Conservation (phyloP, 2,888 invertebrate genomes). For the Dynastes grantii region DNA sequence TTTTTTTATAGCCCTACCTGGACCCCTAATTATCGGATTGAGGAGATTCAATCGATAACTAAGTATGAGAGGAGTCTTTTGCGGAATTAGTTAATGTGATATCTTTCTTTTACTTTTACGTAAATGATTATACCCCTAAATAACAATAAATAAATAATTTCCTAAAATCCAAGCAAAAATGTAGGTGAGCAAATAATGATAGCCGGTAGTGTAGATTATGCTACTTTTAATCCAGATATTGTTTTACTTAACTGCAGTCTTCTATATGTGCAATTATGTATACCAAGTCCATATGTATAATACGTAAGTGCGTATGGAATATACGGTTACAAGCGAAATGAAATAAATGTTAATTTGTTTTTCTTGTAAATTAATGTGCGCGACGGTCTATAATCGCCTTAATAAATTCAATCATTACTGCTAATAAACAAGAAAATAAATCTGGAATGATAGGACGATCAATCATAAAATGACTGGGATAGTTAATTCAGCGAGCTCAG, state of each 20-base stretch:
- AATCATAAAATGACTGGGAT: slow-evolving; percentile 53
- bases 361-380: slow-evolving; percentile 56
- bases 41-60: too few relatives aligned
- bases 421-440: slow-evolving; percentile 58
- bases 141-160: too few relatives aligned
- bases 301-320: background rate
- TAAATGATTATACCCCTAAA: too few relatives aligned
- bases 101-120: too few relatives aligned
- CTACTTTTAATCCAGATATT: background rate
- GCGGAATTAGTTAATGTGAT: too few relatives aligned
- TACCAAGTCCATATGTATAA: background rate
- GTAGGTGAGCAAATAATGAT: too few relatives aligned
- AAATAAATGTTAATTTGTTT: slow-evolving; percentile 56
- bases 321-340: slow-evolving; percentile 46
- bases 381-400: slow-evolving; percentile 53
- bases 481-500: slow-evolving; percentile 31
- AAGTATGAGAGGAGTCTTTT: too few relatives aligned
- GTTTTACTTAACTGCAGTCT: background rate
- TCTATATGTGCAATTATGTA: background rate
- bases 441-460: slow-evolving; percentile 54
- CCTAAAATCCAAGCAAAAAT: too few relatives aligned
- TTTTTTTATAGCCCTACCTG: too few relatives aligned
- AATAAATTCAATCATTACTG: slow-evolving; percentile 56
- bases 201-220: too few relatives aligned
- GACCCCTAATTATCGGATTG: too few relatives aligned